These are phyloP conservation scores for Siniperca obscura DNA, from an alignment of 2,797 vertebrate species.

Conservation along the genomic window DNA sequence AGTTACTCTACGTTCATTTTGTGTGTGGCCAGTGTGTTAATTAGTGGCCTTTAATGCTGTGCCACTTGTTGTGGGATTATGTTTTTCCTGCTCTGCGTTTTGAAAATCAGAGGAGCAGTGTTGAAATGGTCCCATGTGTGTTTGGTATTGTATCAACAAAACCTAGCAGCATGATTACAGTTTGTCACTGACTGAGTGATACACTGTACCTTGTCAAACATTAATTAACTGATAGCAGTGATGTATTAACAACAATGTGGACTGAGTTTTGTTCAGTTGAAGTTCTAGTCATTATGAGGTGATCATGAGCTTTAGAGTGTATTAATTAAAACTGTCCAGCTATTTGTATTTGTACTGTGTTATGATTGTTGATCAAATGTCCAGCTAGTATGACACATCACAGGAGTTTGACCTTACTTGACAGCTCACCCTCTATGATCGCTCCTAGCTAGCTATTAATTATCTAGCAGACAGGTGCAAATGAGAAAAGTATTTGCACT, in stretches of 20 bases:
- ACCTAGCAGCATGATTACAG: constrained; percentile 75
- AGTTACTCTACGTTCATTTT: constrained; percentile 53
- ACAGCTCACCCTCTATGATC: constrained; percentile 64
- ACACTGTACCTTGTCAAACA: constrained; percentile 83
- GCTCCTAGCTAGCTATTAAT: constrained; percentile 66
- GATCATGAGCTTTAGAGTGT: constrained; percentile 58
- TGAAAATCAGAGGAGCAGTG: constrained; percentile 77
- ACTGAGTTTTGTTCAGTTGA: constrained; percentile 51
- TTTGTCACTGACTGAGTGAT: constrained; percentile 78
- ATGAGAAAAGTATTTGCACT: constrained; percentile 50
- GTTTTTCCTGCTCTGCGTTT: constrained; percentile 62
- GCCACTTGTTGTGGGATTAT: constrained; percentile 82
- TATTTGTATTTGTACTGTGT: constrained; percentile 63
- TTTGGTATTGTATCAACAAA: constrained; percentile 81
- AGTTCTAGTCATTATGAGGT: constrained; percentile 61
- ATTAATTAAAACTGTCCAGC: constrained; percentile 70
- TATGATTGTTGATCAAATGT: constrained; percentile 63
- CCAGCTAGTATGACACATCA: constrained; percentile 54
- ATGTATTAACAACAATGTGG: constrained; percentile 61
- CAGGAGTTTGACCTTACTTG: constrained; percentile 58
- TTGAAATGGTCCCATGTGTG: constrained; percentile 77
- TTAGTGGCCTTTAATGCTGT: constrained; percentile 78
- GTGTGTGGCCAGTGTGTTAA: constrained; percentile 75
- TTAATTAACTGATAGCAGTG: constrained; percentile 83
- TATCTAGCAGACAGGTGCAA: constrained; percentile 69